Percentiles rank a stretch among this genome's conserved stretches.
Conservation (phyloP, 2,113 vertebrate species). For the Bothrops jararaca region DNA sequence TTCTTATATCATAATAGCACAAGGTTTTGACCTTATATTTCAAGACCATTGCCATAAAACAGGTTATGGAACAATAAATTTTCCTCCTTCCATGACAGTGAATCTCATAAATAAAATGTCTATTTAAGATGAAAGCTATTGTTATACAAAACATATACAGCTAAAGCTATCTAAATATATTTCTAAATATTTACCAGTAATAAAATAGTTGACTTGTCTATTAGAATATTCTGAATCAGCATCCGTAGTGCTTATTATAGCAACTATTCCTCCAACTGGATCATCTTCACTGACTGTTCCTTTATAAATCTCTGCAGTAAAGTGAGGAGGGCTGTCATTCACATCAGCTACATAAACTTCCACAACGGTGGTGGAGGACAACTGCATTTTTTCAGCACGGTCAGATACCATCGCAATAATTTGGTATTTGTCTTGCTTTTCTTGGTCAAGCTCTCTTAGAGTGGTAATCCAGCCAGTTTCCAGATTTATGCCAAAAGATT, state of each 20-base stretch:
- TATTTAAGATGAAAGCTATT: not conserved
- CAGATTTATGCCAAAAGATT: conserved; percentile 83
- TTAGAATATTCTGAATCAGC: conserved; percentile 88
- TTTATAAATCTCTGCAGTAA: conserved; percentile 95
- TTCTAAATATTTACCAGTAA: conserved; percentile 82
- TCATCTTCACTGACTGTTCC: conserved; percentile 97
- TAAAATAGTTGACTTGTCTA: conserved; percentile 88
- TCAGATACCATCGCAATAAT: conserved; percentile 84
- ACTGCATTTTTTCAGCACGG: conserved; percentile 83
- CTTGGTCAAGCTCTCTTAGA: conserved; percentile 90
- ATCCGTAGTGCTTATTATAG: conserved; percentile 91
- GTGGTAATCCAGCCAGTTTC: conserved; percentile 95
- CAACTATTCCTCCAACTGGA: conserved; percentile 86
- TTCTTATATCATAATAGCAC: not conserved
- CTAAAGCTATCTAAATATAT: not conserved
- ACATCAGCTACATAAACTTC: conserved; percentile 89
- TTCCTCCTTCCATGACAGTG: not conserved
- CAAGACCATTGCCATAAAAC: not conserved
- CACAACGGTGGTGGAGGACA: conserved; percentile 78
- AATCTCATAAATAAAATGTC: not conserved
- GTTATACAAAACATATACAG: not conserved
- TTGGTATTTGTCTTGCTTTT: conserved; percentile 74
- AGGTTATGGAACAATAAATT: not conserved
- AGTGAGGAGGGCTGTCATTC: conserved; percentile 92
- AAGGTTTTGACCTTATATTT: not conserved